Conservation (phyloP, 2,888 invertebrate genomes). For the Macaria notata region DNA sequence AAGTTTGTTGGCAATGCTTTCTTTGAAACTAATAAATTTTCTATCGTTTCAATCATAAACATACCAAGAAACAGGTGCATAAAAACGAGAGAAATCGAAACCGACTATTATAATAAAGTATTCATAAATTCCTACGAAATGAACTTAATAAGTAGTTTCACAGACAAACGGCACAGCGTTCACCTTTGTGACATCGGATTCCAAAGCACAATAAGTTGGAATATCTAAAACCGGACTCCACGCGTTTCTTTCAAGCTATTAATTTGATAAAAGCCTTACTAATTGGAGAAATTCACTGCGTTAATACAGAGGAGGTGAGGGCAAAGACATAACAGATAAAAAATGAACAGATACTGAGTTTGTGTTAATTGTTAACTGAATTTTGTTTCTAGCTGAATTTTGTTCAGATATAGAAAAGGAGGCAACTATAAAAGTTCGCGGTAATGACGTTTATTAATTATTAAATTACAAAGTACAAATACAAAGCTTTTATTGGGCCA, state of each 20-base stretch:
- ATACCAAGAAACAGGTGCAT: no score
- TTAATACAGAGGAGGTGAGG: constrained; percentile 30
- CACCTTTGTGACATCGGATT: constrained; percentile 21
- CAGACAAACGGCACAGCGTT: constrained; percentile 10
- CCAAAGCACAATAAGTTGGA: constrained; percentile 15
- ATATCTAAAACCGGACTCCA: constrained; percentile 34
- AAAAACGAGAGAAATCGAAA: no score
- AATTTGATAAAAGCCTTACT: constrained; percentile 54
- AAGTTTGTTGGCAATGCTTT: no score
- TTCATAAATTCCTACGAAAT: background rate
- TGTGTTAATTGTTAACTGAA: background rate
- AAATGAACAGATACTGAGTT: background rate
- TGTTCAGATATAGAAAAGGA: no score
- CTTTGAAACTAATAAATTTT: no score
- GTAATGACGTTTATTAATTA: no score
- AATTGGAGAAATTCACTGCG: constrained; percentile 55
- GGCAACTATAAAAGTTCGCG: no score
- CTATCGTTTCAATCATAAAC: no score
- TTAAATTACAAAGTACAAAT: no score
- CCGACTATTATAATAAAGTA: no score
- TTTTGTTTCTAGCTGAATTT: no score
- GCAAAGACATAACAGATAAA: background rate
- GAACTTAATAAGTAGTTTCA: background rate
- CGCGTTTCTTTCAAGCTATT: constrained; percentile 41
- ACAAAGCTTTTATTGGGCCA: no score